Base-by-base conservation (phyloP, 2,797 vertebrate species). In the Sylvia borin region DNA sequence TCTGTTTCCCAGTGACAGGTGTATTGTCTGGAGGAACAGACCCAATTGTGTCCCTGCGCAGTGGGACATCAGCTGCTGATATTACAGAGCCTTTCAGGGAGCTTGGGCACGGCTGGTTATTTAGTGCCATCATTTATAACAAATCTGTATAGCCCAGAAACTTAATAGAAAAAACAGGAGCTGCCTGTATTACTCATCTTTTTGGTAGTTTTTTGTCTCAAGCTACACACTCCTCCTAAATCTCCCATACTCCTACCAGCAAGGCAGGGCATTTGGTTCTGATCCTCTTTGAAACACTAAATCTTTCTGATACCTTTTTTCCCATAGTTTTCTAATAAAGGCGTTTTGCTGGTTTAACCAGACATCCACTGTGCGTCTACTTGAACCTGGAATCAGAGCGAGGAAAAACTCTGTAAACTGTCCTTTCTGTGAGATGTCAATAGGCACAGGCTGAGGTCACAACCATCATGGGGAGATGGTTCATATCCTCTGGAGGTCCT, bases 11-110 rank as follows among this genome's bases (percentile, higher is more conserved):
- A 54, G 12, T 96, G 97, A 96, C 98, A 97, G 98, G 98, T 97
- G 97, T 79, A 90, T 96, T 91, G 97, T 99, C 95, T 91, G 97
- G 92, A 96, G 54, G 95, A 97, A 97, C 97, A 98, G 98, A 76
- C 87, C 86, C 92, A 10, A 94, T 93, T 97, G 97, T 97, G 95
- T 90, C 83, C 66, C 81, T 34, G 43, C 57, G 1, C 94, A 91
- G 96, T 87, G 50, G 95, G 96, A 93, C 91, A 94, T 93, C 94
- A 95, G 97, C 89, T 95, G 93, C 95, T 95, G 96, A 79, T 93
- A 54, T 47, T 78, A 29, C 68, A 85, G 71, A 88, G 94, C 88
- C 91, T 93, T 94, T 94, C 90, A 77, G 76, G 50, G 62, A 75
- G 81, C 90, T 17, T 50, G 87, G 90, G 48, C 88, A 85, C 0